Evolutionary conservation across 2,888 invertebrate species (phyloP), one percentile per base, ranked within the genome.

Genomic region (Euphydryas editha): DNA sequence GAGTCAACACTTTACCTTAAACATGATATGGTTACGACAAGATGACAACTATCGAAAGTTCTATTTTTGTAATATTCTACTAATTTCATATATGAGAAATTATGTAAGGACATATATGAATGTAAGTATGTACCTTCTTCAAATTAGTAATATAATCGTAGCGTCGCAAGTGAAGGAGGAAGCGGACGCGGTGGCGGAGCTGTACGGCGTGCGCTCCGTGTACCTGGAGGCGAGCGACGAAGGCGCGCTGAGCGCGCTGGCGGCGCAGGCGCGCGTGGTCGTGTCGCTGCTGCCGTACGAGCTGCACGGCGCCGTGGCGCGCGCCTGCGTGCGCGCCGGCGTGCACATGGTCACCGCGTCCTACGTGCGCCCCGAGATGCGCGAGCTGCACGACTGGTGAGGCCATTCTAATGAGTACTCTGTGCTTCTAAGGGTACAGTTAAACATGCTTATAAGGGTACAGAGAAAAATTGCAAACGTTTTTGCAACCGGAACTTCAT

Each of bases 301-400:
- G 17, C 93, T 99, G 39, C 99, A 99, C 83, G 96, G 97, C 0
- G 92, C 95, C 6, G 95, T 97, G 2, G 99, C 99, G 0, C 94
- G 95, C 77, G 95, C 96, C 18, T 99, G 99, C 82, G 96, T 99
- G 60, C 94, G 94, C n/a, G 94, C 96, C 69, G 95, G 95, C 70
- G 96, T 96, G 0, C 98, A 99, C 84, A 95, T 99, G 95, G 98
- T 99, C 18, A 99, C 99, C 0, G 99, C 99, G 0, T 99, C 98
- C 69, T 99, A 99, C 80, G 95, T 98, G 64, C 96, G 96, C 13
- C 96, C 97, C 1, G 96, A 96, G 78, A 96, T 99, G 76, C 95
- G 94, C 77, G 94, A 94, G 0, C 87, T 99, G 11, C 95, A 99
- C 78, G 92, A 96, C 47, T 94, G 93, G 96, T 96, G 79, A 93